Conservation (phyloP, 2,888 invertebrate species). For the Hyposoter dolosus region DNA sequence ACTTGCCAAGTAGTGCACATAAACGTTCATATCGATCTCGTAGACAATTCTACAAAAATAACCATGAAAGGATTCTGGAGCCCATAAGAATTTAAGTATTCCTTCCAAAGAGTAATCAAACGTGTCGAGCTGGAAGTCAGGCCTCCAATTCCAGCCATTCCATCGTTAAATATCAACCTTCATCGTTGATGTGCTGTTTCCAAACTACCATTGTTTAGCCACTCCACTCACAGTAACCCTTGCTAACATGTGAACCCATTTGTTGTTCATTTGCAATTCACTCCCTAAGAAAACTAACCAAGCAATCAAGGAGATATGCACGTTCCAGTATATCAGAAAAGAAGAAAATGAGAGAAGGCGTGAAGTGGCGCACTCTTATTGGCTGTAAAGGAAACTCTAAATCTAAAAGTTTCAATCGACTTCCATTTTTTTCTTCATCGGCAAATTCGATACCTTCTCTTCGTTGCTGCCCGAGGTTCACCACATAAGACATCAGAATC, state of each 20-base stretch:
- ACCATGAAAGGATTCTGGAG: too few species aligned
- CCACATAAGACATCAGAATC: background rate
- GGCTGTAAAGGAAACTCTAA: slow-evolving; percentile 58
- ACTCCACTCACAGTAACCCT: slow-evolving; percentile 15
- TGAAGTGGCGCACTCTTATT: background rate
- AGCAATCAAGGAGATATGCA: background rate
- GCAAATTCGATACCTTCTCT: slow-evolving; percentile 37
- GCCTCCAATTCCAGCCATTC: background rate
- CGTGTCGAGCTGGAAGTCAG: background rate
- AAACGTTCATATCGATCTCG: too few species aligned
- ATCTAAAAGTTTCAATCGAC: slow-evolving; percentile 66
- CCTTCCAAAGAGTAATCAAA: too few species aligned
- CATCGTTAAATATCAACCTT: too few species aligned
- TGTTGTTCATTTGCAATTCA: slow-evolving; percentile 33
- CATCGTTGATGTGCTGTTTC: slow-evolving; percentile 3
- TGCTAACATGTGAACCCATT: background rate
- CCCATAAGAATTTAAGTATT: too few species aligned
- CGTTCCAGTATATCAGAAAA: background rate
- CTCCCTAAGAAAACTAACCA: slow-evolving; percentile 15
- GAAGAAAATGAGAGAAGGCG: background rate
- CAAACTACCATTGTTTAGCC: slow-evolving; percentile 53
- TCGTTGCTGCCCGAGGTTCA: background rate
- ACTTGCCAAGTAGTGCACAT: background rate
- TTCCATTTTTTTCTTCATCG: slow-evolving; percentile 56
- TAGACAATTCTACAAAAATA: background rate